A percentile compares a stretch with the other conserved stretches of the same genome.
Conservation (phyloP, 2,888 invertebrate species). For the Pachydiplax longipennis region DNA sequence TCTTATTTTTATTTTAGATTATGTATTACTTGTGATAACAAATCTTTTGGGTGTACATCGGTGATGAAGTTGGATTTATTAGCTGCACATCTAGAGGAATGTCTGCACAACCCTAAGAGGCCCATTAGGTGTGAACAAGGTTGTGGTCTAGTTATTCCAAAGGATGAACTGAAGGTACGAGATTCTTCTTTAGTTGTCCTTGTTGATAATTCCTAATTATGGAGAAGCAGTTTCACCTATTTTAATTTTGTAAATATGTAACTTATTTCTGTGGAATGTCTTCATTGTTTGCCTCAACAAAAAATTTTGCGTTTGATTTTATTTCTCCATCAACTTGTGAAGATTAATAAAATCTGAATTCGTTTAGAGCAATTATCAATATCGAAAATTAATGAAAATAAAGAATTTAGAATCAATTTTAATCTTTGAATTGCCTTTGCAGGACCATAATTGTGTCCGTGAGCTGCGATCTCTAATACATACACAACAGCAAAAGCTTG, state of each 20-base stretch:
- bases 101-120: constrained; percentile 92
- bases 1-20: constrained; percentile 66
- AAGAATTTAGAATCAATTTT: no score
- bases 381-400: no score
- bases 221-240: no score
- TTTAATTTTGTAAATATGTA: no score
- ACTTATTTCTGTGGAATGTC: no score
- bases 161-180: constrained; percentile 82
- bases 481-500: constrained; percentile 85
- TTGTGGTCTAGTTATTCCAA: constrained; percentile 92
- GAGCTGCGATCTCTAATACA: constrained; percentile 85
- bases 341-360: not conserved
- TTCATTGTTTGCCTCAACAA: no score
- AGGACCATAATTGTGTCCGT: constrained; percentile 91
- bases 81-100: constrained; percentile 86
- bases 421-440: constrained; percentile 48
- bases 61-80: constrained; percentile 87
- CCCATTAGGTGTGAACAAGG: constrained; percentile 93
- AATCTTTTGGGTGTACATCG: constrained; percentile 82
- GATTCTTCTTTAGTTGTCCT: not conserved
- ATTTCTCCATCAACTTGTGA: not conserved
- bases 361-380: no score
- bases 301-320: not conserved
- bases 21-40: constrained; percentile 91
- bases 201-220: not conserved